Evolutionary conservation across 2,797 vertebrate genomes (phyloP), one percentile per base, ranked within the genome.

Genomic region (Ara ararauna): DNA sequence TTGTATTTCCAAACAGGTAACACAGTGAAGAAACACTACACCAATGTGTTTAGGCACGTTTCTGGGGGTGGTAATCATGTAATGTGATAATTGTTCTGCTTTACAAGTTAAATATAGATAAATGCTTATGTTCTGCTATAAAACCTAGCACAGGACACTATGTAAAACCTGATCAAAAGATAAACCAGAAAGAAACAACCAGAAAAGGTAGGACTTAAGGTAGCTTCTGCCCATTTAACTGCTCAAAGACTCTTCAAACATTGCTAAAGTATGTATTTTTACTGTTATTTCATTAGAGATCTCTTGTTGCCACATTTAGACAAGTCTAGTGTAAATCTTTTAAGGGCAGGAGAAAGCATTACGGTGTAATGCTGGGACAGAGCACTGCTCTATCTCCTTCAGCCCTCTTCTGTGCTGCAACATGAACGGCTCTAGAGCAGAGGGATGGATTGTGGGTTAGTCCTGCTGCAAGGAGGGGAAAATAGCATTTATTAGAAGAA

Each of bases 321-420:
- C 21, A 47, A 36, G 44, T 11, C 27, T 26, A 0, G 9, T 2
- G 58, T 42, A 22, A 30, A 7, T 32, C 61, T 32, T 71, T 19
- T 27, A 23, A 68, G 48, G 66, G 10, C 5, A 26, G 58, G 3
- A 13, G n/a, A 26, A 68, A 22, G 34, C 4, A 0, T 8, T 8
- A 7, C 0, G 16, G 9, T 6, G 66, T 5, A 3, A 7, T 3
- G 23, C 26, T 4, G 2, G 7, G 10, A 13, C 2, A 10, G 38
- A 36, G 48, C 50, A 17, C 18, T 36, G 20, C 62, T 48, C 36
- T 18, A 5, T 23, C 54, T 36, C 36, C 38, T 21, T n/a, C 53
- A 32, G 22, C 17, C 48, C 19, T 7, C 11, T 22, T 11, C 44
- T 9, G 34, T 9, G 58, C 74, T 65, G 40, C 40, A 16, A 15